These are phyloP conservation scores for Heliconius cydno DNA, from an alignment of 2,888 invertebrate species.

Conservation along the genomic window DNA sequence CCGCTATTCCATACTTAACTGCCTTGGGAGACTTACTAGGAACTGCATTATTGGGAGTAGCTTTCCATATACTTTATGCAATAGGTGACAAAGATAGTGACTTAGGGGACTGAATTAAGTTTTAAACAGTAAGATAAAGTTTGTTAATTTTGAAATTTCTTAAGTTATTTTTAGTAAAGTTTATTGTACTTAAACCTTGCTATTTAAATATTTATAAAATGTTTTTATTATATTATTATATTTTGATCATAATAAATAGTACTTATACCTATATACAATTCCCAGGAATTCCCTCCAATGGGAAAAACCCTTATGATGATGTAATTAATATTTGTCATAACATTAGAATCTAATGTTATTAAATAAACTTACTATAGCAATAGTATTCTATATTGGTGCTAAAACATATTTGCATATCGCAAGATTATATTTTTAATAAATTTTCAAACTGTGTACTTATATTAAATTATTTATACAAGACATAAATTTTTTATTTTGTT, in stretches of 20 bases:
- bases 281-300: background rate
- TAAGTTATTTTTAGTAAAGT: conserved; percentile 21
- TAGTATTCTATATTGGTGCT: conserved; percentile 60
- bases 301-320: conserved; percentile 10
- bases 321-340: background rate
- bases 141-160: conserved; percentile 31
- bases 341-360: background rate
- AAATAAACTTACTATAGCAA: conserved; percentile 37
- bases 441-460: conserved; percentile 23
- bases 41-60: conserved; percentile 89
- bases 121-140: background rate
- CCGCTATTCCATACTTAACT: conserved; percentile 94
- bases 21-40: conserved; percentile 95
- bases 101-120: conserved; percentile 84
- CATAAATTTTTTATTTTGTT: background rate
- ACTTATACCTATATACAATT: conserved; percentile 6
- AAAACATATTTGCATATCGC: conserved; percentile 48
- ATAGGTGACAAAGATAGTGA: conserved; percentile 90
- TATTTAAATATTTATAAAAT: conserved; percentile 20
- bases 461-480: conserved; percentile 26
- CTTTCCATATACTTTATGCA: conserved; percentile 88
- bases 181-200: conserved; percentile 36
- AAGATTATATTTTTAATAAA: conserved; percentile 39
- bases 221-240: conserved; percentile 16
- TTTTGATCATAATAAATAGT: conserved; percentile 13